A percentile compares a stretch with the other conserved stretches of the same genome.
phyloP scores from a whole-genome alignment of 1,140 invertebrate genomes.

The Temnothorax longispinosus region DNA sequence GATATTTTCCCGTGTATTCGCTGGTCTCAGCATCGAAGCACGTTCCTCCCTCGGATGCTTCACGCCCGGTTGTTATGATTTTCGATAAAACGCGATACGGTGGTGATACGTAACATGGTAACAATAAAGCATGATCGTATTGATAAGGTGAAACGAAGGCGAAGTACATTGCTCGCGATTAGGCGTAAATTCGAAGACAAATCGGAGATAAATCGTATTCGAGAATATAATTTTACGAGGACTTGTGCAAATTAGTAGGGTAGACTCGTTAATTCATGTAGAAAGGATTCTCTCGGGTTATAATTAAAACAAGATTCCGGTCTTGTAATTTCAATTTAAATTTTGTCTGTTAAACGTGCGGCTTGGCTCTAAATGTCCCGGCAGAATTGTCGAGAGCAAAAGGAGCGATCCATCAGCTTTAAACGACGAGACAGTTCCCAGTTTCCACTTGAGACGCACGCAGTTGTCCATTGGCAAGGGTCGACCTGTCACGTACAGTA shows the following conservation, averaged over 20 bases:
- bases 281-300: neutral
- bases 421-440: slow-evolving; percentile 59
- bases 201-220: no score
- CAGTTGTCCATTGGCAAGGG: slow-evolving; percentile 22
- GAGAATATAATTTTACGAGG: neutral
- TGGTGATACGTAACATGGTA: neutral
- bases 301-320: neutral
- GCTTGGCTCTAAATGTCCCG: neutral
- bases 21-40: neutral
- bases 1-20: slow-evolving; percentile 24
- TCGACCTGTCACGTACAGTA: slow-evolving; percentile 65
- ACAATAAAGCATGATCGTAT: neutral
- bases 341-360: neutral
- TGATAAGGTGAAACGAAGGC: neutral
- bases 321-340: slow-evolving; percentile 34
- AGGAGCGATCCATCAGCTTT: slow-evolving; percentile 64
- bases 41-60: slow-evolving; percentile 26
- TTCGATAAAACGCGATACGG: neutral
- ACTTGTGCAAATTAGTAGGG: neutral
- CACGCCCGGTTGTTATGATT: slow-evolving; percentile 2
- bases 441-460: slow-evolving; percentile 62
- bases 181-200: neutral
- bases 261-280: neutral
- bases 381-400: neutral
- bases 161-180: neutral